Percentiles rank a stretch among this genome's conserved stretches.
Evolutionary conservation across 2,888 invertebrate species (phyloP).

Genomic region (Cheilosia vulpina): DNA sequence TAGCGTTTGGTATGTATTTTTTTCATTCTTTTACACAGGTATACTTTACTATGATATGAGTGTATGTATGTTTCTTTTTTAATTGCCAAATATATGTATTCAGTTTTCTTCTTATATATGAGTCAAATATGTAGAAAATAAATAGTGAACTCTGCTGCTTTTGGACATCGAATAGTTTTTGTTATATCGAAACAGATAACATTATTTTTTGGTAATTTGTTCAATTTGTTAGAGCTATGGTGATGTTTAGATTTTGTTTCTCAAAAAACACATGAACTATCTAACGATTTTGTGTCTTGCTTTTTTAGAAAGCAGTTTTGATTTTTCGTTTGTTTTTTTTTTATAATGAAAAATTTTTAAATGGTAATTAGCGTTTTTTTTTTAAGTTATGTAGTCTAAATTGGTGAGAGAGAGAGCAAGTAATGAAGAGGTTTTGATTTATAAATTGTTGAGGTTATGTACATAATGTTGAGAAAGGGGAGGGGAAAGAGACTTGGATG

Average conservation of each 20-base stretch:
- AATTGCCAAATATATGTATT: slow-evolving; percentile 63
- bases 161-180: slow-evolving; percentile 59
- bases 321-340: slow-evolving; percentile 26
- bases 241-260: slow-evolving; percentile 42
- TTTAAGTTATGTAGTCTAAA: slow-evolving; percentile 56
- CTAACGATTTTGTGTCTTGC: slow-evolving; percentile 46
- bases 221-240: slow-evolving; percentile 41
- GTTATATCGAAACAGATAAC: slow-evolving; percentile 43
- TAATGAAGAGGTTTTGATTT: slow-evolving; percentile 25
- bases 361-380: slow-evolving; percentile 34
- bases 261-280: slow-evolving; percentile 64
- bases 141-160: slow-evolving; percentile 29
- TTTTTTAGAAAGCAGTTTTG: slow-evolving; percentile 29
- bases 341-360: slow-evolving; percentile 43
- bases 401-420: slow-evolving; percentile 42
- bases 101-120: slow-evolving; percentile 33
- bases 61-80: slow-evolving; percentile 49
- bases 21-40: slow-evolving; percentile 66
- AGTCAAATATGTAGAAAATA: slow-evolving; percentile 41
- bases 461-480: slow-evolving; percentile 39
- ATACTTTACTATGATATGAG: slow-evolving; percentile 72
- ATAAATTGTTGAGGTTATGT: slow-evolving; percentile 51
- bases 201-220: slow-evolving; percentile 9
- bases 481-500: not conserved
- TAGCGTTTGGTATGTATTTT: slow-evolving; percentile 45